Percentiles rank a stretch among this genome's conserved stretches.
Conservation (phyloP, 2,113 vertebrate species). For the Forbesichthys agassizii region DNA sequence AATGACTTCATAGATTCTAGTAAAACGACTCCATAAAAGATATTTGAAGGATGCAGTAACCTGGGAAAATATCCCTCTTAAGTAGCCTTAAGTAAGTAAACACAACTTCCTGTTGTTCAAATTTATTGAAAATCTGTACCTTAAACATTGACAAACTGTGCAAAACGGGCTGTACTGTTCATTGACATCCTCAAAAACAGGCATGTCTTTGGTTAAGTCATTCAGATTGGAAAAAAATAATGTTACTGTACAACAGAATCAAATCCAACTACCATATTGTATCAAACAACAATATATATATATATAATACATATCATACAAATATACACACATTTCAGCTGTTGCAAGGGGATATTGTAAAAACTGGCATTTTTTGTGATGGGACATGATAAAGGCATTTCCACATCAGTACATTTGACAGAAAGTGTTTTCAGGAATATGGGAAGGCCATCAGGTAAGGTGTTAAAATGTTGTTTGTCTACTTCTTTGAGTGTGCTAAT, state of each 20-base stretch:
- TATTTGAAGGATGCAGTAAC: too few species aligned
- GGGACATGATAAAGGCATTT: not conserved
- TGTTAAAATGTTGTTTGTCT: not conserved
- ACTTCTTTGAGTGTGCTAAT: not conserved
- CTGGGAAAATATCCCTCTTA: too few species aligned
- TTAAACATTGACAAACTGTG: constrained; percentile 16
- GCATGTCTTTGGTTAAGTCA: constrained; percentile 15
- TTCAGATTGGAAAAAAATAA: not conserved
- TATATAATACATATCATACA: constrained; percentile 51
- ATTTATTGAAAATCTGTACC: constrained; percentile 5
- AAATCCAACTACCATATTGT: constrained; percentile 36
- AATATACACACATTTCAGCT: constrained; percentile 42
- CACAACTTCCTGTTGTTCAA: not conserved
- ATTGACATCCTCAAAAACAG: constrained; percentile 2
- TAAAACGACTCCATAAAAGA: too few species aligned
- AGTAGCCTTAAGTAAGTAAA: not conserved
- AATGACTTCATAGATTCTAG: too few species aligned
- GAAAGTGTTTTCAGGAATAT: not conserved
- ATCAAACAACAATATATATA: constrained; percentile 49
- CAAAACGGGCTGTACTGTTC: not conserved
- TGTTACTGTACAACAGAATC: constrained; percentile 14
- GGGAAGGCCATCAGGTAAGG: not conserved
- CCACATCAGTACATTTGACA: constrained; percentile 1
- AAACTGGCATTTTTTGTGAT: too few species aligned
- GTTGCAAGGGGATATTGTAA: constrained; percentile 5